A percentile compares a stretch with the other conserved stretches of the same genome.
Conservation (phyloP, 1,140 invertebrate species). For the Pachypsylla venusta region DNA sequence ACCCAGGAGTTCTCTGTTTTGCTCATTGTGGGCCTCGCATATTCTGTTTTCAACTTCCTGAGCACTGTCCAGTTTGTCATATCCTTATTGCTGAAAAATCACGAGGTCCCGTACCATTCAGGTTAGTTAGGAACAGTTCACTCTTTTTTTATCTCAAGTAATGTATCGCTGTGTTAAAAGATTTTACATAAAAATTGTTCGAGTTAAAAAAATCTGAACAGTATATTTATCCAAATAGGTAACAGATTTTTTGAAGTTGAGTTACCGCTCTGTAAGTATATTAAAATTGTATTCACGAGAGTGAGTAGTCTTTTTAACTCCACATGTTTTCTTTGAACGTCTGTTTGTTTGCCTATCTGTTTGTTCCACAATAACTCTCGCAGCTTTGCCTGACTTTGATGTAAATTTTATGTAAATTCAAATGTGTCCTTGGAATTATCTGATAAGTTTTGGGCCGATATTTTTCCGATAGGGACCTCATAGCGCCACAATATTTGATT, state of each 20-base stretch:
- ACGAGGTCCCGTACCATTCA: slow-evolving; percentile 52
- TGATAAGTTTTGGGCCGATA: no score
- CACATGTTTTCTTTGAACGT: no score
- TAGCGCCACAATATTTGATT: no score
- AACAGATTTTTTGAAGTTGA: neutral
- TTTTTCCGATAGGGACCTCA: no score
- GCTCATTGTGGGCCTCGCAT: slow-evolving; percentile 60
- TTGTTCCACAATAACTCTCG: no score
- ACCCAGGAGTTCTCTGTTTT: slow-evolving; percentile 65
- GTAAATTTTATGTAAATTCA: no score
- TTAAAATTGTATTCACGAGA: neutral
- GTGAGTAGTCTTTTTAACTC: no score
- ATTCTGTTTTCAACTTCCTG: slow-evolving; percentile 55
- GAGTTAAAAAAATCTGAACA: neutral
- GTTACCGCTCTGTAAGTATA: neutral
- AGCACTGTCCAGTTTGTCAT: slow-evolving; percentile 51
- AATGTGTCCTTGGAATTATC: no score
- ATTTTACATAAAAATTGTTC: neutral
- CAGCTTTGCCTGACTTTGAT: no score
- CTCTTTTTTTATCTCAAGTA: slow-evolving; percentile 8
- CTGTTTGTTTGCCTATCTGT: no score
- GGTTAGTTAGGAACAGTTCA: slow-evolving; percentile 32
- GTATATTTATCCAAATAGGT: neutral
- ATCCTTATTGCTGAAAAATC: slow-evolving; percentile 40
- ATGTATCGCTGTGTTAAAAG: neutral